These are phyloP conservation scores for Danionella dracula DNA, from an alignment of 2,797 vertebrate species.

Conservation along the genomic window DNA sequence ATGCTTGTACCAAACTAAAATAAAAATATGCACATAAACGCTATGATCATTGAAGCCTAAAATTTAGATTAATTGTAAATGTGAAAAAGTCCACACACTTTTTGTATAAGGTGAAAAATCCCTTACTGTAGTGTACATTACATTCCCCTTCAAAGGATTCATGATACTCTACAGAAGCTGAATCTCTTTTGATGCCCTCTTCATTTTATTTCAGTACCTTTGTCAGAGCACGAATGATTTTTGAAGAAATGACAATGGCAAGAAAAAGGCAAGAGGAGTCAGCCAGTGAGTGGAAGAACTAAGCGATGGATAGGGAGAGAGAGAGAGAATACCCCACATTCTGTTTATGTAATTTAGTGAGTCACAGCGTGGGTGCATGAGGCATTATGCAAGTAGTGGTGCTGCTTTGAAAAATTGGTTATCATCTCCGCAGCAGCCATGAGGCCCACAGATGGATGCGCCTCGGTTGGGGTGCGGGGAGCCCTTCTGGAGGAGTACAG, in stretches of 20 bases:
- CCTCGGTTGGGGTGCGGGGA: constrained; percentile 11
- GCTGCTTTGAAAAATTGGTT: constrained; percentile 46
- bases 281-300: background rate
- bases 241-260: constrained; percentile 24
- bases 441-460: constrained; percentile 28
- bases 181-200: constrained; percentile 6
- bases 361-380: constrained; percentile 45
- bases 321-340: constrained; percentile 42
- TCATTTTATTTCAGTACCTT: constrained; percentile 12
- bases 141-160: background rate
- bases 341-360: constrained; percentile 50
- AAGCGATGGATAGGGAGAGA: constrained; percentile 9
- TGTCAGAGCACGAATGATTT: constrained; percentile 10
- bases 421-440: constrained; percentile 44
- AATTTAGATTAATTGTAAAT: too few relatives aligned
- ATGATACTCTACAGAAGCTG: constrained; percentile 18
- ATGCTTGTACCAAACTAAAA: too few relatives aligned
- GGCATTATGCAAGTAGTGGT: constrained; percentile 49
- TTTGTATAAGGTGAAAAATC: constrained; percentile 5
- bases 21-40: too few relatives aligned
- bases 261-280: constrained; percentile 2
- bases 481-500: constrained; percentile 25
- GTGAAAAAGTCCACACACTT: background rate
- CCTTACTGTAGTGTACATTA: background rate
- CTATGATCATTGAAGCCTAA: too few relatives aligned